phyloP scores from a whole-genome alignment of 2,797 vertebrate species.

The Valencia hispanica region DNA sequence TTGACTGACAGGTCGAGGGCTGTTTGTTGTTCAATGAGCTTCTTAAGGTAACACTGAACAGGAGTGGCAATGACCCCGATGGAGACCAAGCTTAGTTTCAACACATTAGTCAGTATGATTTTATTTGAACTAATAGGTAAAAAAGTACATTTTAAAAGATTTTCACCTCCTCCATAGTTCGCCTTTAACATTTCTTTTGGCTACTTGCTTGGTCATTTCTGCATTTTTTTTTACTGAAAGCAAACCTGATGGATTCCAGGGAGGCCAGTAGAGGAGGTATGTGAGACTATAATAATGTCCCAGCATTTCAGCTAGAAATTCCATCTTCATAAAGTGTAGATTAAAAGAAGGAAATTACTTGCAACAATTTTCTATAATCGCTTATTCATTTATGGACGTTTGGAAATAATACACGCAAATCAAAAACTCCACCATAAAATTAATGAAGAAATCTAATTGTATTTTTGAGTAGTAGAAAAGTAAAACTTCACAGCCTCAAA shows the following conservation, averaged over 20 bases:
- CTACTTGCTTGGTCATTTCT: too few species aligned
- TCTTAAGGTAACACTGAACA: neutral
- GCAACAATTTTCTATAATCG: neutral
- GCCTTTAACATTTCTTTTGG: too few species aligned
- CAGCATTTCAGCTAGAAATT: neutral
- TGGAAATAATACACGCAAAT: neutral
- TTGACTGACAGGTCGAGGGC: neutral
- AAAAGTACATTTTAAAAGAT: too few species aligned
- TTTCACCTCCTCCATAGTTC: too few species aligned
- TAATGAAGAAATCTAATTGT: too few species aligned
- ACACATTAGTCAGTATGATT: neutral
- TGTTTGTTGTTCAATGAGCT: neutral
- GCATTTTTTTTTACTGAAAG: too few species aligned
- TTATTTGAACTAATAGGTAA: neutral
- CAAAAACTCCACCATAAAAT: too few species aligned
- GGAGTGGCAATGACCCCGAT: neutral
- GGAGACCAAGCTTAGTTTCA: neutral
- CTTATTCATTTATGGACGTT: neutral
- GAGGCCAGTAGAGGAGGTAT: too few species aligned
- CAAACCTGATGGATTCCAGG: too few species aligned
- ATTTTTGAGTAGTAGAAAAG: neutral
- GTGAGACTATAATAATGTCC: neutral
- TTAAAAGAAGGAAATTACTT: neutral
- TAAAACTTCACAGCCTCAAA: neutral
- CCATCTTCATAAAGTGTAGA: neutral